Evolutionary conservation across 2,888 invertebrate species (phyloP).

Genomic region (Napeogenes sylphis): DNA sequence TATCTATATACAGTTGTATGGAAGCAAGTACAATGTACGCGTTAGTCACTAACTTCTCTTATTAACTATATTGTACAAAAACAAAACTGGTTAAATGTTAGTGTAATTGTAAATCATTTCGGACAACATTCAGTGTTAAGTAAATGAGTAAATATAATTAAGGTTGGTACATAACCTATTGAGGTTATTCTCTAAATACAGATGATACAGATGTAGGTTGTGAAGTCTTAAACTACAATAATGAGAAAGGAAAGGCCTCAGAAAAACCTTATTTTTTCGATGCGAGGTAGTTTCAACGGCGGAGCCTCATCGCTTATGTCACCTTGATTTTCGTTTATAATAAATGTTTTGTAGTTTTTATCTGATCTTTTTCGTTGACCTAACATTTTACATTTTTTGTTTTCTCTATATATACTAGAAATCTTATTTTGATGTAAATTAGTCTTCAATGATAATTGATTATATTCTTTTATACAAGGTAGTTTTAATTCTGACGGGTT

Average conservation of each 20-base stretch:
- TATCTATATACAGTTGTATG: no score
- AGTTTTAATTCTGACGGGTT: slow-evolving; percentile 44
- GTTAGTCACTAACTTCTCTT: no score
- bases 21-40: no score
- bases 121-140: no score
- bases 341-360: slow-evolving; percentile 59
- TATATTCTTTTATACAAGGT: slow-evolving; percentile 58
- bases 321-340: slow-evolving; percentile 47
- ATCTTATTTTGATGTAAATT: slow-evolving; percentile 47
- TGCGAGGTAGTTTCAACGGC: slow-evolving; percentile 67
- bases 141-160: no score
- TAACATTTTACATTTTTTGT: slow-evolving; percentile 52
- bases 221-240: neutral
- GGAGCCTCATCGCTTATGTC: slow-evolving; percentile 65
- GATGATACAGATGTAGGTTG: neutral
- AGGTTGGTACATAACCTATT: no score
- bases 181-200: neutral
- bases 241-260: neutral
- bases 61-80: no score
- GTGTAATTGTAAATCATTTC: no score
- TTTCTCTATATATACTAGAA: slow-evolving; percentile 50
- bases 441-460: slow-evolving; percentile 46
- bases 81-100: no score
- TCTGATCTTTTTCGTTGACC: slow-evolving; percentile 50
- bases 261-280: slow-evolving; percentile 62